These are phyloP conservation scores for Ctenopoma kingsleyae DNA, from an alignment of 2,797 vertebrate genomes.

Conservation along the genomic window DNA sequence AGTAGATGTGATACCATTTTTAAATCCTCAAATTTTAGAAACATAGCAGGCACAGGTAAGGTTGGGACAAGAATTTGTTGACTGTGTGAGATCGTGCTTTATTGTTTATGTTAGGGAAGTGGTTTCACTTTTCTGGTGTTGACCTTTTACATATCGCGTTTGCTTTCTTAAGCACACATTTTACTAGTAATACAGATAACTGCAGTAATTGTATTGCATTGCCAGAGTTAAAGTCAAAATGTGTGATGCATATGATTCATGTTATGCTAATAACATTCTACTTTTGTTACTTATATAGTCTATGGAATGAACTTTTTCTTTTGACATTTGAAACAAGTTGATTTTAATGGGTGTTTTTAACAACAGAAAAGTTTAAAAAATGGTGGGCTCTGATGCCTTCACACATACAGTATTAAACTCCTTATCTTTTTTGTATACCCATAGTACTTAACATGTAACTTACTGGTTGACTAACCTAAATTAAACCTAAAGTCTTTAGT, in stretches of 20 bases:
- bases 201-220: background rate
- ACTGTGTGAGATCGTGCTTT: background rate
- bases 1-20: background rate
- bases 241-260: background rate
- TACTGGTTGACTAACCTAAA: too few relatives aligned
- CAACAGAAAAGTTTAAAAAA: too few relatives aligned
- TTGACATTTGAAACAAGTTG: too few relatives aligned
- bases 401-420: too few relatives aligned
- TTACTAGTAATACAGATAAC: background rate
- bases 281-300: background rate
- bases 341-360: too few relatives aligned
- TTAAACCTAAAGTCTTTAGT: too few relatives aligned
- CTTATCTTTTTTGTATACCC: too few relatives aligned
- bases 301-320: too few relatives aligned
- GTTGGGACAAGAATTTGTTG: background rate
- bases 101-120: background rate
- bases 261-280: background rate
- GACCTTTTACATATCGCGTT: background rate
- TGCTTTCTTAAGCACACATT: slow-evolving; percentile 4
- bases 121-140: background rate
- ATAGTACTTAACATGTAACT: too few relatives aligned
- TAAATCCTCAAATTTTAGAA: too few relatives aligned
- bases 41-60: too few relatives aligned
- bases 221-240: background rate
- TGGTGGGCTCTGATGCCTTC: too few relatives aligned